A percentile compares a stretch with the other conserved stretches of the same genome.
phyloP scores from a whole-genome alignment of 2,797 vertebrate genomes.

The Characodon lateralis region DNA sequence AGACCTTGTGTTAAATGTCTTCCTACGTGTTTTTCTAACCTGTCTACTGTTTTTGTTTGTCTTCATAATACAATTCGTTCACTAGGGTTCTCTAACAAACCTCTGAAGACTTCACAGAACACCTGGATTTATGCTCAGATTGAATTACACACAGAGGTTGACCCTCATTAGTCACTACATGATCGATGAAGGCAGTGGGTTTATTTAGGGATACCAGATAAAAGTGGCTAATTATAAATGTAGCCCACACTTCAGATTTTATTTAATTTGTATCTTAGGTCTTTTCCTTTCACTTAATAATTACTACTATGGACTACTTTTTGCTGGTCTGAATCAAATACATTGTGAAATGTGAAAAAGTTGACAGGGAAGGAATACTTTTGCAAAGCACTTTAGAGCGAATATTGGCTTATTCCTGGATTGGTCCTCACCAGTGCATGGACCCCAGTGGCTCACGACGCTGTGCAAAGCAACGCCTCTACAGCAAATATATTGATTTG shows the following conservation, averaged over 20 bases:
- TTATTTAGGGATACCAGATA: background rate
- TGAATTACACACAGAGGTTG: background rate
- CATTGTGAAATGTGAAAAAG: background rate
- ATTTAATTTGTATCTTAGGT: background rate
- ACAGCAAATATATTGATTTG: slow-evolving; percentile 59
- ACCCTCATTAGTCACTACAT: background rate
- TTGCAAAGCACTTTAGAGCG: background rate
- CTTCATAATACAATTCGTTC: background rate
- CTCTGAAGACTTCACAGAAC: background rate
- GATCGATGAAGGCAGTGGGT: background rate
- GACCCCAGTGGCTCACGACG: slow-evolving; percentile 41
- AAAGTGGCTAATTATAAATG: background rate
- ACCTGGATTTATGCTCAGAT: background rate
- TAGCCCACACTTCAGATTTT: background rate
- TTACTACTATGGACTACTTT: background rate
- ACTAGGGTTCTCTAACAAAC: background rate
- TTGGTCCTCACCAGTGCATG: slow-evolving; percentile 23
- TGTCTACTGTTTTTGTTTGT: background rate
- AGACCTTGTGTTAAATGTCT: background rate
- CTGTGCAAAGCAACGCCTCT: slow-evolving; percentile 40
- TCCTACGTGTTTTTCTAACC: background rate
- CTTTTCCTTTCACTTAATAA: background rate
- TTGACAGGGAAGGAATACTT: background rate
- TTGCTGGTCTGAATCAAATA: background rate
- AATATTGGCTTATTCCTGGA: slow-evolving; percentile 34